phyloP scores from a whole-genome alignment of 2,888 invertebrate genomes.

The Drosophila rellima region DNA sequence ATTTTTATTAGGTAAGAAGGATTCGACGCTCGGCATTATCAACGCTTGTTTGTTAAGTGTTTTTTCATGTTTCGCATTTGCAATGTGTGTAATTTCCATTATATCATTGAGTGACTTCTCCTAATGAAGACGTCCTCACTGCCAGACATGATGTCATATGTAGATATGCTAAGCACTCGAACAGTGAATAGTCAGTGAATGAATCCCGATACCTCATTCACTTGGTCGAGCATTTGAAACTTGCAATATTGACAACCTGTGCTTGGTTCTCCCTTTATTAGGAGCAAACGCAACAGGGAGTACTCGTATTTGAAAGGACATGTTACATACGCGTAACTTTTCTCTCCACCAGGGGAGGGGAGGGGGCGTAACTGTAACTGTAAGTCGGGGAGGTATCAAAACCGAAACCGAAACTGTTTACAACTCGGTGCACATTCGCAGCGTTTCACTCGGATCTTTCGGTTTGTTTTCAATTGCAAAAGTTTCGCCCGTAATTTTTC shows the following conservation, averaged over 20 bases:
- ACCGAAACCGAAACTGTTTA: slow-evolving; percentile 53
- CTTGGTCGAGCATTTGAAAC: neutral
- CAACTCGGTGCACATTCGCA: slow-evolving; percentile 54
- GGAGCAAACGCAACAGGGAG: slow-evolving; percentile 26
- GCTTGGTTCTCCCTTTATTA: slow-evolving; percentile 24
- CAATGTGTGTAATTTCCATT: slow-evolving; percentile 53
- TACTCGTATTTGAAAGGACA: slow-evolving; percentile 4
- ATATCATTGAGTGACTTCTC: slow-evolving; percentile 22
- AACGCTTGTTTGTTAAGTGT: slow-evolving; percentile 59
- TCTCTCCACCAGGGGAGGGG: neutral
- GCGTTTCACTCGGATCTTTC: slow-evolving; percentile 36
- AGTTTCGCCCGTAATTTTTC: slow-evolving; percentile 59
- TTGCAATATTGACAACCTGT: slow-evolving; percentile 49
- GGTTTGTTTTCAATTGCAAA: slow-evolving; percentile 72
- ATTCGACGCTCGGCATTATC: slow-evolving; percentile 43
- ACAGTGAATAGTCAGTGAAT: neutral
- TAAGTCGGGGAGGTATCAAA: slow-evolving; percentile 38
- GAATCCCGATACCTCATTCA: slow-evolving; percentile 13
- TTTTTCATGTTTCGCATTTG: slow-evolving; percentile 65
- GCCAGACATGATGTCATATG: slow-evolving; percentile 40
- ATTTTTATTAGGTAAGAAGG: too few relatives aligned
- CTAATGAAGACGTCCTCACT: slow-evolving; percentile 44
- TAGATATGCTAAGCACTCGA: slow-evolving; percentile 17
- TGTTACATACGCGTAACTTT: slow-evolving; percentile 1
- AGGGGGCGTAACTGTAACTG: slow-evolving; percentile 27